Conservation (phyloP, 2,113 vertebrate species). For the Chionodraco myersi region DNA sequence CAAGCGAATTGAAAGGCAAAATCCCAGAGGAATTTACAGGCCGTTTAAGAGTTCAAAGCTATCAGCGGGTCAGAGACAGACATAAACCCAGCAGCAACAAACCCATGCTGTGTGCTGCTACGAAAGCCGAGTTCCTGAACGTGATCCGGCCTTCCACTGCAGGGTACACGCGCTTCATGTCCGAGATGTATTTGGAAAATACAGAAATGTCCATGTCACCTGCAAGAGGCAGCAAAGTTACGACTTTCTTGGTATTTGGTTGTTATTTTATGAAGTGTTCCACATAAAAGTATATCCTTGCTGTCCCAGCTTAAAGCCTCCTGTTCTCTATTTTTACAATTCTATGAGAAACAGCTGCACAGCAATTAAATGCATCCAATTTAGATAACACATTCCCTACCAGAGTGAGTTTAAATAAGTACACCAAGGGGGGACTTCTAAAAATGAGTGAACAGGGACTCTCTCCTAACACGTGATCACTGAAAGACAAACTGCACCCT, state of each 20-base stretch:
- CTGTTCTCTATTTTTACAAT: neutral
- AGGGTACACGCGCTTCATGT: conserved; percentile 85
- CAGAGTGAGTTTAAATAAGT: neutral
- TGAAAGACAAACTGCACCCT: neutral
- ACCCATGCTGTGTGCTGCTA: conserved; percentile 27
- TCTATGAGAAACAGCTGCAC: conserved; percentile 2
- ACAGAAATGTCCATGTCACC: conserved; percentile 86
- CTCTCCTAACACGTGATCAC: neutral
- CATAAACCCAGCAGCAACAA: conserved; percentile 53
- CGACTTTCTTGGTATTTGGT: neutral
- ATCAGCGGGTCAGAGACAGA: conserved; percentile 35
- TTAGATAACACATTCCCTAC: neutral
- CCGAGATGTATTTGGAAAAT: conserved; percentile 85
- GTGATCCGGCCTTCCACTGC: conserved; percentile 87
- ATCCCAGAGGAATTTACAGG: conserved; percentile 5
- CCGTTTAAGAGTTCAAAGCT: conserved; percentile 28
- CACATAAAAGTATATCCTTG: neutral
- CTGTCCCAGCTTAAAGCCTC: neutral
- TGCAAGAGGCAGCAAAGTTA: conserved; percentile 57
- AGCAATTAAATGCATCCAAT: neutral
- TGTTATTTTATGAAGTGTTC: neutral
- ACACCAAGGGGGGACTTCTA: neutral
- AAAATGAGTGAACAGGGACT: neutral
- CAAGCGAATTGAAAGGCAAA: conserved; percentile 6
- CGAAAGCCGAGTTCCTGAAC: conserved; percentile 75